These are phyloP conservation scores for Fragum whitleyi DNA, from an alignment of 2,888 invertebrate species.

Conservation along the genomic window DNA sequence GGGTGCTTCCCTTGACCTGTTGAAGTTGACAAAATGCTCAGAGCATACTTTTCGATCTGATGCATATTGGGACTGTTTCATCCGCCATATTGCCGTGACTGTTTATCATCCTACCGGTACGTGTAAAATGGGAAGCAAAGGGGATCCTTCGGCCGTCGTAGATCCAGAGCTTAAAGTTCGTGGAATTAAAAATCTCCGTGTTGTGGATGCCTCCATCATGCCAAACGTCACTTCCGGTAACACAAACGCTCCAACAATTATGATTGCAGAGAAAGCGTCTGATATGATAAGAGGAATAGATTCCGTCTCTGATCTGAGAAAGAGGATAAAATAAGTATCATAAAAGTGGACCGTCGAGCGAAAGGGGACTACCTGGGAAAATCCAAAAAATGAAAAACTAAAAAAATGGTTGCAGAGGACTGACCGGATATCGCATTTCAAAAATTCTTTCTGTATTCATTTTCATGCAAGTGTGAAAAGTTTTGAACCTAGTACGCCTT, in stretches of 20 bases:
- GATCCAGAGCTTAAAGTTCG: constrained; percentile 86
- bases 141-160: constrained; percentile 88
- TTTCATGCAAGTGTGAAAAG: too few relatives aligned
- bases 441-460: not conserved
- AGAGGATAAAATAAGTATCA: not conserved
- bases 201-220: constrained; percentile 60
- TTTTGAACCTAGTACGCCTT: too few relatives aligned
- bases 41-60: constrained; percentile 55
- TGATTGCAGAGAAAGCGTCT: constrained; percentile 56
- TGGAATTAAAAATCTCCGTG: constrained; percentile 34
- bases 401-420: not conserved
- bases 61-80: constrained; percentile 65
- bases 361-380: too few relatives aligned
- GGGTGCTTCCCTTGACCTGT: constrained; percentile 42
- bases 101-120: constrained; percentile 90
- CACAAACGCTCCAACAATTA: constrained; percentile 56
- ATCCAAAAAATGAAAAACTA: not conserved
- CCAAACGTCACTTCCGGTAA: constrained; percentile 60
- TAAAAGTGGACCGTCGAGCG: too few relatives aligned
- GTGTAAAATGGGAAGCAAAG: constrained; percentile 88
- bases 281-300: constrained; percentile 50
- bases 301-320: not conserved
- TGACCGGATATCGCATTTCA: not conserved
- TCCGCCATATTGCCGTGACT: constrained; percentile 47
- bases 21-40: constrained; percentile 51